These are phyloP conservation scores for Actinia equina DNA, from an alignment of 64 coral and sea anemone species.

Conservation along the genomic window DNA sequence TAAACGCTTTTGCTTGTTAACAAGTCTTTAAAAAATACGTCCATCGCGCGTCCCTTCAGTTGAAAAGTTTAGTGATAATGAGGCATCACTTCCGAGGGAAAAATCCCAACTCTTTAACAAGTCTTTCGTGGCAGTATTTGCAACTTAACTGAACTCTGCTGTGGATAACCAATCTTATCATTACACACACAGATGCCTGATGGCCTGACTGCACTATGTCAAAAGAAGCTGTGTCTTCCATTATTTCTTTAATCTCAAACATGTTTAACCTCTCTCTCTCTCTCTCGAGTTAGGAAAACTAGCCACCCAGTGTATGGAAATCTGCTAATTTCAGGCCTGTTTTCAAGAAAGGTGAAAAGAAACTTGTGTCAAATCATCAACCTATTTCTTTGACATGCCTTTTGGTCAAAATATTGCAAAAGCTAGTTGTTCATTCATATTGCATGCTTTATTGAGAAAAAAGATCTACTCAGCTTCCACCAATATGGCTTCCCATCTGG, in stretches of 20 bases:
- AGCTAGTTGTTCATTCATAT: conserved; percentile 1
- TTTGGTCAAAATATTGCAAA: conserved; percentile 1
- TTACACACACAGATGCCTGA: conserved; percentile 23
- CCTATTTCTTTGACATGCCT: conserved; percentile 30
- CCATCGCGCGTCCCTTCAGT: conserved; percentile 10
- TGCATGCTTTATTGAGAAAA: no score
- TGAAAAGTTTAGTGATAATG: conserved; percentile 19
- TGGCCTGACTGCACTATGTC: conserved; percentile 3
- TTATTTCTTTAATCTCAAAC: neutral
- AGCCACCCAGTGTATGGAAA: conserved; percentile 48
- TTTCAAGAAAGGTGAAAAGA: conserved; percentile 39
- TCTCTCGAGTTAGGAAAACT: conserved; percentile 5
- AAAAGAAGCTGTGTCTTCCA: conserved; percentile 17
- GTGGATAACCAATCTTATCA: conserved; percentile 19
- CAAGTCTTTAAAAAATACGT: conserved; percentile 27
- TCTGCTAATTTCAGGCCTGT: conserved; percentile 23
- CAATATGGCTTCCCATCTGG: conserved; percentile 33
- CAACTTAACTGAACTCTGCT: neutral
- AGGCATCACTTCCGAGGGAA: neutral
- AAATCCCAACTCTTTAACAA: conserved; percentile 1
- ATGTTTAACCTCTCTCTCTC: conserved; percentile 27
- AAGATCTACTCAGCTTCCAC: no score
- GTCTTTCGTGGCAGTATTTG: neutral
- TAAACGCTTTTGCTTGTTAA: conserved; percentile 36
- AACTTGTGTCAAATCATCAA: conserved; percentile 23